These are phyloP conservation scores for Ricordea florida DNA, from an alignment of 92 coral and sea anemone genomes.

Conservation along the genomic window DNA sequence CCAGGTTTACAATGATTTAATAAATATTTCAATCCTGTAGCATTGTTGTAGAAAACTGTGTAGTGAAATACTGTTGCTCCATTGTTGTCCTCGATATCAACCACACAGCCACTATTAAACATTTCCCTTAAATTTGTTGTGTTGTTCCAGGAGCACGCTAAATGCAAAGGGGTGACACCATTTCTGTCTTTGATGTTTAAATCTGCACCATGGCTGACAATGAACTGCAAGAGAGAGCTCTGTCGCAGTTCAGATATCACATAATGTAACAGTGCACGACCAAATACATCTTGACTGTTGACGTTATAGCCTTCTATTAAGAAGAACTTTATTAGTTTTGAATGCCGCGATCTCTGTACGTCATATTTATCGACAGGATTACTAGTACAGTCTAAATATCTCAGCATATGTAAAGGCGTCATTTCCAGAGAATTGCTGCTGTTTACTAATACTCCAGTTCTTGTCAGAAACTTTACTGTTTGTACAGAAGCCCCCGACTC, in stretches of 20 bases:
- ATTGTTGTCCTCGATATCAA: slow-evolving; percentile 5
- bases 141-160: slow-evolving; percentile 9
- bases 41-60: slow-evolving; percentile 9
- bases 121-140: background rate
- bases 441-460: slow-evolving; percentile 13
- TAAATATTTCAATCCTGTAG: background rate
- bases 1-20: background rate
- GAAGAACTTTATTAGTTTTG: background rate
- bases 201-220: slow-evolving; percentile 4
- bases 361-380: background rate
- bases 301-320: slow-evolving; percentile 1
- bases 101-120: background rate
- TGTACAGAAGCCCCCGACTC: slow-evolving; percentile 1
- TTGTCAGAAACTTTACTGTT: slow-evolving; percentile 17
- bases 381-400: slow-evolving; percentile 1
- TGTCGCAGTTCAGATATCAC: background rate
- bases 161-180: slow-evolving; percentile 18
- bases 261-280: slow-evolving; percentile 3
- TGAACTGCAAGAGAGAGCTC: slow-evolving; percentile 20
- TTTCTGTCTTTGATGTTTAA: slow-evolving; percentile 13
- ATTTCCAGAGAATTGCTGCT: slow-evolving; percentile 18
- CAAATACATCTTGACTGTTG: slow-evolving; percentile 21
- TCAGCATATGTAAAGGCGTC: slow-evolving; percentile 23
- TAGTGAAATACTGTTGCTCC: slow-evolving; percentile 34
- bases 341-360: slow-evolving; percentile 4